These are phyloP conservation scores for Chroicocephalus ridibundus DNA, from an alignment of 2,113 vertebrate species.

Conservation along the genomic window DNA sequence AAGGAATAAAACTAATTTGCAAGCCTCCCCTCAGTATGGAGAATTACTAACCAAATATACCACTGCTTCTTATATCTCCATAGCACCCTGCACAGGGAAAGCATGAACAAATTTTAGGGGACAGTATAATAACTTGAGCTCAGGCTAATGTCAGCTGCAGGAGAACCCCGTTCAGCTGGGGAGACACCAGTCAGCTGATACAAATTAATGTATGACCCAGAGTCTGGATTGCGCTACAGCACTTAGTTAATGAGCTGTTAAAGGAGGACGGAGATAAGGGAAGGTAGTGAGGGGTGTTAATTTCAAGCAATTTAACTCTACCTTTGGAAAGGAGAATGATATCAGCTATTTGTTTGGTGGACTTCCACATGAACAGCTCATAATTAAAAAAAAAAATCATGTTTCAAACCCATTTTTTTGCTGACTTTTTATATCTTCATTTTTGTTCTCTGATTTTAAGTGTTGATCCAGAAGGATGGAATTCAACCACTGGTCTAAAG, in stretches of 20 bases:
- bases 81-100: not conserved
- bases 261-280: not conserved
- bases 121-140: not conserved
- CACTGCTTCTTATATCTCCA: not conserved
- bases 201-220: not conserved
- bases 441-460: not conserved
- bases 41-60: not conserved
- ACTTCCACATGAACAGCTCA: not conserved
- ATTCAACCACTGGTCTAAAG: not conserved
- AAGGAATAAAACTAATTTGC: not conserved
- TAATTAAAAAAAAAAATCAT: not conserved
- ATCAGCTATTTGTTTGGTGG: not conserved
- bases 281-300: not conserved
- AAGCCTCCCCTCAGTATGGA: not conserved
- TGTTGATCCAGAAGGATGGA: not conserved
- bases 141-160: not conserved
- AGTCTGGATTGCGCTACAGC: not conserved
- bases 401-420: not conserved
- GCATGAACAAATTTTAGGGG: not conserved
- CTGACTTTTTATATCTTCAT: not conserved
- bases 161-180: not conserved
- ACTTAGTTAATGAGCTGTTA: not conserved
- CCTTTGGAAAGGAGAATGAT: not conserved
- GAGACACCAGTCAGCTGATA: not conserved
- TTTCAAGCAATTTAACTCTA: not conserved